These are phyloP conservation scores for Oreochromis tanganicae DNA, from an alignment of 2,113 vertebrate genomes.

Conservation along the genomic window DNA sequence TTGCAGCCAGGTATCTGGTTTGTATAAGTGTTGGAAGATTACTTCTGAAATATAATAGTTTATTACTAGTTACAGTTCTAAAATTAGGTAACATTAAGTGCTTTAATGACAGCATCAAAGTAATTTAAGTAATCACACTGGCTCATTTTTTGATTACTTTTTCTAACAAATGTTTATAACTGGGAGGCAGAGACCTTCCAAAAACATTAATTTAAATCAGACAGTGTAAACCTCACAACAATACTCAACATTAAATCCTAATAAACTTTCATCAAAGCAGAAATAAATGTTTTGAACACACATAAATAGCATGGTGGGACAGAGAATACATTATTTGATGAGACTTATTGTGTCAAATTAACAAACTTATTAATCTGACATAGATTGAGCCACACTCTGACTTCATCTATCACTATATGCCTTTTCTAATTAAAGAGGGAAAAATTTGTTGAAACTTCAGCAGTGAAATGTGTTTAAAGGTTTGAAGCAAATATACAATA, in stretches of 20 bases:
- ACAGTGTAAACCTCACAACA: background rate
- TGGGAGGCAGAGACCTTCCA: background rate
- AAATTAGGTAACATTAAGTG: background rate
- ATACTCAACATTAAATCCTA: background rate
- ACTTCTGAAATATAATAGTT: background rate
- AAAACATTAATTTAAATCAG: background rate
- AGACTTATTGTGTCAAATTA: background rate
- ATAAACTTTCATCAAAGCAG: background rate
- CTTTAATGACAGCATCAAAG: background rate
- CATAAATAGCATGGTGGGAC: background rate
- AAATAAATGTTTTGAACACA: background rate
- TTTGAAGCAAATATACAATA: background rate
- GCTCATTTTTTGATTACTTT: background rate
- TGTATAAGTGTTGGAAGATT: background rate
- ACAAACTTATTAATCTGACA: background rate
- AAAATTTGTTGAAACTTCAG: background rate
- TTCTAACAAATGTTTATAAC: background rate
- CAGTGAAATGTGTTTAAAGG: fast-evolving
- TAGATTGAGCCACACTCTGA: background rate
- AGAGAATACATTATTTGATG: fast-evolving
- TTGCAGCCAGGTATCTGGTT: background rate
- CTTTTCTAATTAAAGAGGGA: background rate
- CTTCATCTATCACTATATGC: background rate
- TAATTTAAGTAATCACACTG: background rate
- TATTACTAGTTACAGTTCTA: background rate